Evolutionary conservation across 2,888 invertebrate species (phyloP).

Genomic region (Octonoba sinensis): DNA sequence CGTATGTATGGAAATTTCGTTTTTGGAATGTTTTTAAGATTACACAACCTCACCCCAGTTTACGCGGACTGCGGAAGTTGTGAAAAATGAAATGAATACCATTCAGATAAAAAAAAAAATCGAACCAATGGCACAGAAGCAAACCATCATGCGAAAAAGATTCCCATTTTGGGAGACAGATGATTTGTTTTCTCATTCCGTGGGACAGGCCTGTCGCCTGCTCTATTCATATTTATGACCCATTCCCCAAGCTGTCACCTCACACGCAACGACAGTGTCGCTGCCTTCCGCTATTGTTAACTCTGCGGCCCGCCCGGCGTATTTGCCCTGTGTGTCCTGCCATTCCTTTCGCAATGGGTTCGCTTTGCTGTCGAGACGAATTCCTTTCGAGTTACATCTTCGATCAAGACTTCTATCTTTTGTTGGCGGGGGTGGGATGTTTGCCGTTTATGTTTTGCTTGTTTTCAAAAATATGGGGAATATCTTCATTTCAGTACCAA

Average conservation of each 20-base stretch:
- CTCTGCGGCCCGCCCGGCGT: constrained; percentile 18
- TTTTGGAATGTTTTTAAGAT: constrained; percentile 43
- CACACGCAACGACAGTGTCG: constrained; percentile 30
- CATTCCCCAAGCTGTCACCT: constrained; percentile 44
- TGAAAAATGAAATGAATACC: neutral
- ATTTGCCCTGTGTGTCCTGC: constrained; percentile 21
- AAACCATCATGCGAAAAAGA: constrained; percentile 11
- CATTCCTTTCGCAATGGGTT: constrained; percentile 14
- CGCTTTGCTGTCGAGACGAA: constrained; percentile 7
- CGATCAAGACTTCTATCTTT: neutral
- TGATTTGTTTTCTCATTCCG: constrained; percentile 60
- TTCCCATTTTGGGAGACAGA: constrained; percentile 30
- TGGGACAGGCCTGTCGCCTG: constrained; percentile 37
- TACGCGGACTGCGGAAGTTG: neutral
- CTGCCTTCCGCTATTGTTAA: constrained; percentile 6
- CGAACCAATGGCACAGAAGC: no score
- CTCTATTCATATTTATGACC: constrained; percentile 63
- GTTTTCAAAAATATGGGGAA: no score
- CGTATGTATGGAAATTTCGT: constrained; percentile 46
- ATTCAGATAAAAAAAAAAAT: neutral
- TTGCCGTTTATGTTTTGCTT: neutral
- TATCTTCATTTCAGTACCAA: no score
- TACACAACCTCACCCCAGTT: constrained; percentile 21
- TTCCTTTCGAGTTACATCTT: constrained; percentile 19
- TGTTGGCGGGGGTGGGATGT: neutral